Base-by-base conservation (phyloP, 2,113 vertebrate genomes). In the Platysteira castanea region DNA sequence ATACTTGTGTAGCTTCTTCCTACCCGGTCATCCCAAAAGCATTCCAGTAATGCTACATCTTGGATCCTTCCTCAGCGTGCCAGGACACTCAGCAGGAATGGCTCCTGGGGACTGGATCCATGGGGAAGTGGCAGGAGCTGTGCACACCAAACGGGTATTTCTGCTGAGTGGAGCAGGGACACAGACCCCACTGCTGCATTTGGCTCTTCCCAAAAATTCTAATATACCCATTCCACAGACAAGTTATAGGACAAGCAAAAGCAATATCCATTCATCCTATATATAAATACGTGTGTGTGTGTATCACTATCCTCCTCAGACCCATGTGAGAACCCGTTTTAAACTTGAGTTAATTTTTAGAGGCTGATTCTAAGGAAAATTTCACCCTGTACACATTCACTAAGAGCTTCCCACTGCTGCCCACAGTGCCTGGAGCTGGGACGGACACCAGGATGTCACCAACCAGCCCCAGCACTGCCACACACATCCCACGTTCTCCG, bases 1-100 rank as follows among this genome's bases (percentile, higher is more conserved):
- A 92, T 95, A 68, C 60, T 95, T 90, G 60, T 49, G 93, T 15
- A 88, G 79, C 90, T 92, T 92, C 90, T 96, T 92, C 84, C 78
- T 80, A 74, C 11, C 83, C 80, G 12, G 83, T 95, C 88, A 95
- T 80, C 82, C 85, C 79, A 19, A 93, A 97, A 96, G 82, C 79
- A 96, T 95, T 53, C 90, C 56, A 95, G 71, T 73, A 93, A 95
- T 95, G 81, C 74, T 46, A n/a, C 63, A 57, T 79, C 65, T 46
- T 44, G 75, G 87, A 67, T 78, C 67, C 83, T 11, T 73, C 79
- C 57, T 41, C 57, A 20, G 59, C 19, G 0, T 19, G 52, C 42
- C 53, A 54, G 63, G 80, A 65, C n/a, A 44, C 39, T n/a, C 1
- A 0, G 84, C 23, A 54, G 83, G 89, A 84, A 54, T 6, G 61